Percentiles rank a stretch among this genome's conserved stretches.
phyloP scores from a whole-genome alignment of 2,113 vertebrate genomes.

The Diadophis punctatus region DNA sequence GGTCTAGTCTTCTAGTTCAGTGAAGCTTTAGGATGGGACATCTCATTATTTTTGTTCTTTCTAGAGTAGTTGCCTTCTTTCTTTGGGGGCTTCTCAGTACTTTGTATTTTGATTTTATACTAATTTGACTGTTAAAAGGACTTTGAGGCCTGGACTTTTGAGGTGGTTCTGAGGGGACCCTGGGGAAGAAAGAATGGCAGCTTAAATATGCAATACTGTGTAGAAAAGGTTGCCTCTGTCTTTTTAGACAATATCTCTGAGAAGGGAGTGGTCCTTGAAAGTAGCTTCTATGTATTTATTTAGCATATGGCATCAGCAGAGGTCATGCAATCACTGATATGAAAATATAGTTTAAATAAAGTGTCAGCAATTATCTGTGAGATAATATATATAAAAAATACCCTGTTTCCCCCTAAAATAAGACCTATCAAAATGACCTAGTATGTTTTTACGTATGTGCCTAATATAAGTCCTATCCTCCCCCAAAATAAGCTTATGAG shows the following conservation, averaged over 20 bases:
- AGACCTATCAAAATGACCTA: too few relatives aligned
- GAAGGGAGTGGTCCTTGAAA: background rate
- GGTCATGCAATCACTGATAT: background rate
- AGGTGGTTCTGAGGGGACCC: background rate
- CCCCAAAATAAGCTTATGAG: too few relatives aligned
- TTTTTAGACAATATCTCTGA: background rate
- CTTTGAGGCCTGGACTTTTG: background rate
- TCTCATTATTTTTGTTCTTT: background rate
- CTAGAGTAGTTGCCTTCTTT: background rate
- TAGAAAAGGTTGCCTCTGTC: background rate
- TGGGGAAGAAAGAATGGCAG: background rate
- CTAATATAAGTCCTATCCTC: too few relatives aligned
- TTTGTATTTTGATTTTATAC: background rate
- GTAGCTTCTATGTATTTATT: background rate
- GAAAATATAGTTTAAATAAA: background rate
- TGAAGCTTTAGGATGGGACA: background rate
- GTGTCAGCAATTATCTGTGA: background rate
- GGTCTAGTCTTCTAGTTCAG: background rate
- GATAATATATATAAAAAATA: too few relatives aligned
- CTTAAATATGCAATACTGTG: background rate
- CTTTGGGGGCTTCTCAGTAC: background rate
- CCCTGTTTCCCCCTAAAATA: too few relatives aligned
- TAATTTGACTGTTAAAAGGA: background rate
- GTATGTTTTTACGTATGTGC: too few relatives aligned
- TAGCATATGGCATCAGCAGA: background rate